These are phyloP conservation scores for Chrysina gloriosa DNA, from an alignment of 2,888 invertebrate genomes.

Conservation along the genomic window DNA sequence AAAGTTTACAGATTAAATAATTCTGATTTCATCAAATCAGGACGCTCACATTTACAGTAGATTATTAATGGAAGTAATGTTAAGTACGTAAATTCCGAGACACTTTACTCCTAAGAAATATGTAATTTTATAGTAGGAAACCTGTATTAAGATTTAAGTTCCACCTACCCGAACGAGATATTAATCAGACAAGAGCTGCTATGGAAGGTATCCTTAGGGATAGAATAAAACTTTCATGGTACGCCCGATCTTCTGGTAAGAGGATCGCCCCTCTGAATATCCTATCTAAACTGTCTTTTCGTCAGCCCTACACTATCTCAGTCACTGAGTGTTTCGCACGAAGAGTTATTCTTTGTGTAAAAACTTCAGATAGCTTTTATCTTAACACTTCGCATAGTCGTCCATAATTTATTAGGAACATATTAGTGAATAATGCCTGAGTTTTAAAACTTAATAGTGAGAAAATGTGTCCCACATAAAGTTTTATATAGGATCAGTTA, in stretches of 20 bases:
- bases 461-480: background rate
- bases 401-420: conserved; percentile 8
- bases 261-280: conserved; percentile 24
- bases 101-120: background rate
- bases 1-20: too few species aligned
- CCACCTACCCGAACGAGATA: conserved; percentile 12
- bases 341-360: conserved; percentile 14
- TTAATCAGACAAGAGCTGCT: conserved; percentile 18
- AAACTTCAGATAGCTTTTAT: conserved; percentile 20
- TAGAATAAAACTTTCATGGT: conserved; percentile 30
- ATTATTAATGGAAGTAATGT: conserved; percentile 2
- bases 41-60: background rate
- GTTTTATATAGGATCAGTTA: background rate
- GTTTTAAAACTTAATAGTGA: background rate
- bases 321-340: background rate
- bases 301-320: conserved; percentile 3
- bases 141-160: conserved; percentile 8
- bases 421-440: background rate
- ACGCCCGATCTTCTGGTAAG: conserved; percentile 25
- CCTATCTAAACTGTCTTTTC: conserved; percentile 26
- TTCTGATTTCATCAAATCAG: too few species aligned
- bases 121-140: conserved; percentile 19
- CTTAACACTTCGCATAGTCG: conserved; percentile 1
- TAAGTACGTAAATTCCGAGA: background rate
- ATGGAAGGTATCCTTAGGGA: conserved; percentile 10